Evolutionary conservation across 2,888 invertebrate genomes (phyloP), one percentile per base, ranked within the genome.

Genomic region (Acronicta aceris): DNA sequence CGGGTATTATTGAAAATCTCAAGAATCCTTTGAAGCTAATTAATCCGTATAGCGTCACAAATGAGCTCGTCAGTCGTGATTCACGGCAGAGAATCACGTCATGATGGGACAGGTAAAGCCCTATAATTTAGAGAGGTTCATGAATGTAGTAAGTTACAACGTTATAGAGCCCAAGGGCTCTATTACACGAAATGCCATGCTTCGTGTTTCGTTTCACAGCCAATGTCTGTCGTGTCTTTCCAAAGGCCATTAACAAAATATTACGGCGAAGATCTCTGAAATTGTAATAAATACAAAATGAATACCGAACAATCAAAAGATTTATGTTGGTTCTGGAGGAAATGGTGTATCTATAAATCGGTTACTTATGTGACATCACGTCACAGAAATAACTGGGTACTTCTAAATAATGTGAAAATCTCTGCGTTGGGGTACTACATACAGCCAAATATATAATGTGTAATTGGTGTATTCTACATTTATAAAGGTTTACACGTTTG

Each of bases 51-150:
- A 66, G 65, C 62, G 59, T 45, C 70, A 65, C 65, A 76, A 75
- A 75, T 71, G 72, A 69, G 71, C 63, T 72, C 78, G 70, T 72
- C 74, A 69, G 71, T 33, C 59, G 68, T 76, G 76, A 74, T 74
- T 75, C 72, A 77, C 73, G 70, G 64, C 64, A 53, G 67, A 60
- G 65, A 71, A 79, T 74, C 76, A 77, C 77, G 76, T 72, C 78
- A 71, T 76, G 79, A 78, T 78, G 75, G 69, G 76, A 69, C 70
- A 77, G 65, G 71, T 71, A 75, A 71, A 75, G 76, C 71, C 65
- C 59, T 76, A 76, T 81, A 76, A 81, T 82, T 78, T 77, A 76
- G 75, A 71, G 77, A 71, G 65, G 72, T 71, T 67, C 63, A 71
- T 66, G 66, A 70, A 77, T 71, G 69, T 68, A 75, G 67, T 71